phyloP scores from a whole-genome alignment of 2,113 vertebrate genomes.

The Thunnus maccoyii region DNA sequence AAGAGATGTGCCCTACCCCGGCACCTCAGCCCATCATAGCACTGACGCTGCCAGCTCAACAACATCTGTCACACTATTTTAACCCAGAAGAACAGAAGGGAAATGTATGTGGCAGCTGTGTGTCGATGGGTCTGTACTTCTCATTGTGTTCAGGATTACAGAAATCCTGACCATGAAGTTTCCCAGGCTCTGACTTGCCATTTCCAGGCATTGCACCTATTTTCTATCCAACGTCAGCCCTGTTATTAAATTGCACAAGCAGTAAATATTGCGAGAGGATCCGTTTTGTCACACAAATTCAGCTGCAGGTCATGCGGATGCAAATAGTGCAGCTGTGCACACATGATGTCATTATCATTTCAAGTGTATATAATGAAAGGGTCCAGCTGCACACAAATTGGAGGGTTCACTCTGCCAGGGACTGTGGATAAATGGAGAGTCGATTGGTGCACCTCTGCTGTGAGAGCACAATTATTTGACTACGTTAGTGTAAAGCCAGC shows the following conservation, averaged over 20 bases:
- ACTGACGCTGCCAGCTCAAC: conserved; percentile 22
- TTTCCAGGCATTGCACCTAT: background rate
- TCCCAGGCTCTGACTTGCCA: background rate
- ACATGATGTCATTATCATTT: conserved; percentile 82
- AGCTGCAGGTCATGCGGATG: conserved; percentile 60
- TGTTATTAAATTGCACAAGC: conserved; percentile 24
- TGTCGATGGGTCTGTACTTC: background rate
- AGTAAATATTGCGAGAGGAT: conserved; percentile 42
- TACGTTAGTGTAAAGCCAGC: conserved; percentile 19
- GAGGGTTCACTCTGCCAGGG: conserved; percentile 54
- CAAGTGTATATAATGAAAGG: conserved; percentile 83
- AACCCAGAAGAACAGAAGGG: background rate
- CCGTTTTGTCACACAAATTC: conserved; percentile 68
- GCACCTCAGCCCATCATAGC: conserved; percentile 15
- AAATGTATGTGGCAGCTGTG: background rate
- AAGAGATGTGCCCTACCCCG: conserved; percentile 43
- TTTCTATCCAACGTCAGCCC: background rate
- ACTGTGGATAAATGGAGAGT: conserved; percentile 57
- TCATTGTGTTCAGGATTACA: background rate
- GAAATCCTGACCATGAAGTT: conserved; percentile 12
- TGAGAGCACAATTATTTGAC: conserved; percentile 34
- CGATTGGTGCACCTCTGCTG: conserved; percentile 39
- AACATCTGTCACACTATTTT: conserved; percentile 39
- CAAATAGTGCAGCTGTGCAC: conserved; percentile 82
- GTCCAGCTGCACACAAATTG: conserved; percentile 79